phyloP scores from a whole-genome alignment of 2,888 invertebrate genomes.

The Zootermopsis nevadensis region DNA sequence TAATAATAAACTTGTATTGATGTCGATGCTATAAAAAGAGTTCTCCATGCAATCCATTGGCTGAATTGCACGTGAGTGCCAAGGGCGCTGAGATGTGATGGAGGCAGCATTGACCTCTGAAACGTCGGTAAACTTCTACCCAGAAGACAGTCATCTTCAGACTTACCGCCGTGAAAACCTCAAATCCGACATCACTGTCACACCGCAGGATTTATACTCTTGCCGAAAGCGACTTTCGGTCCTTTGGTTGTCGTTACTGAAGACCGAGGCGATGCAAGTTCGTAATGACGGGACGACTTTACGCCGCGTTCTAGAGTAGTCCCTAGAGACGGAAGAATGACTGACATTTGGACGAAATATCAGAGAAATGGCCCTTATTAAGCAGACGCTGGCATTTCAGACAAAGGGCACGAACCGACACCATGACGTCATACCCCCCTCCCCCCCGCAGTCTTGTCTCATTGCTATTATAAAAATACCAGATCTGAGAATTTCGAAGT shows the following conservation, averaged over 20 bases:
- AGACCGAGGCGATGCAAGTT: background rate
- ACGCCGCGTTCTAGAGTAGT: background rate
- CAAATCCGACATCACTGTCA: no score
- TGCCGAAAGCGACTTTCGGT: background rate
- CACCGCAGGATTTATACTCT: no score
- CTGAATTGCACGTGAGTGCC: no score
- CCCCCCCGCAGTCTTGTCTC: background rate
- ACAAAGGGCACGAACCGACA: constrained; percentile 17
- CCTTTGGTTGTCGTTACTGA: background rate
- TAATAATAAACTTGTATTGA: no score
- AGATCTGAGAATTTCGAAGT: no score
- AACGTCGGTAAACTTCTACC: no score
- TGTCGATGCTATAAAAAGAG: no score
- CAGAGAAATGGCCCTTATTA: constrained; percentile 8
- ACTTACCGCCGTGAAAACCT: no score
- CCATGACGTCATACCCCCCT: background rate
- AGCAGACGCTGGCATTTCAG: constrained; percentile 19
- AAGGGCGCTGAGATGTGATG: no score
- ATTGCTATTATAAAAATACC: background rate
- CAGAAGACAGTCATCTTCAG: no score
- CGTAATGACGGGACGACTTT: background rate
- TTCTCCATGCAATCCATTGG: no score
- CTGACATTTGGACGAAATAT: constrained; percentile 37
- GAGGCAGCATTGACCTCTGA: no score
- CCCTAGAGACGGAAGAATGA: constrained; percentile 1